phyloP scores from a whole-genome alignment of 2,797 vertebrate genomes.

The Enteromius radiatus region DNA sequence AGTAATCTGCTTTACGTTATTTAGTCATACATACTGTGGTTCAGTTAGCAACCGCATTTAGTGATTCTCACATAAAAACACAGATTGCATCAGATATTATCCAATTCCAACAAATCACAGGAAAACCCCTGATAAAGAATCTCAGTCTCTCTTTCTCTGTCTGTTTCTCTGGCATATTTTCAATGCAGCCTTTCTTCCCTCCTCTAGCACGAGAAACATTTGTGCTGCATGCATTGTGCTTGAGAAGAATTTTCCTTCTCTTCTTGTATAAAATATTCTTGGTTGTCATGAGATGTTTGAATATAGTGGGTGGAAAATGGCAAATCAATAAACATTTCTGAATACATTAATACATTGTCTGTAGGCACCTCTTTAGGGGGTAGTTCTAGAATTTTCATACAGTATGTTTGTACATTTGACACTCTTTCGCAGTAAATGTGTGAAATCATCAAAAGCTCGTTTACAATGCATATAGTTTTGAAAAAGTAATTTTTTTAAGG shows the following conservation, averaged over 20 bases:
- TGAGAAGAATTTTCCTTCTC: neutral
- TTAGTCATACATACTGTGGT: neutral
- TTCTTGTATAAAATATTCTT: neutral
- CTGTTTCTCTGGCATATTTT: slow-evolving; percentile 25
- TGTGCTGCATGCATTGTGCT: slow-evolving; percentile 11
- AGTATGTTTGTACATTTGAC: neutral
- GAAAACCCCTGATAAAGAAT: slow-evolving; percentile 18
- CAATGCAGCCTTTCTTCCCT: slow-evolving; percentile 22
- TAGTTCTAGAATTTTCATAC: neutral
- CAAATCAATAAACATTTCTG: slow-evolving; percentile 6
- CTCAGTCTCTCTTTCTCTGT: slow-evolving; percentile 10
- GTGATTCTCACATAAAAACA: neutral
- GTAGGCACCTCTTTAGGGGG: neutral
- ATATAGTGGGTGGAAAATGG: neutral
- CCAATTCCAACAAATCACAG: neutral
- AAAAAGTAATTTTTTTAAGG: neutral
- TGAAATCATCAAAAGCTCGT: neutral
- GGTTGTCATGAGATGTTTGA: neutral
- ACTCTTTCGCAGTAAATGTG: neutral
- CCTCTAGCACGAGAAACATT: slow-evolving; percentile 17
- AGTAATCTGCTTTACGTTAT: slow-evolving; percentile 13
- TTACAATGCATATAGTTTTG: neutral
- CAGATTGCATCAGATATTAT: slow-evolving; percentile 22
- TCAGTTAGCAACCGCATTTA: neutral
- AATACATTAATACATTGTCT: neutral